Evolutionary conservation across 2,888 invertebrate species (phyloP), one percentile per base, ranked within the genome.

Genomic region (Tanytarsus gracilentus): DNA sequence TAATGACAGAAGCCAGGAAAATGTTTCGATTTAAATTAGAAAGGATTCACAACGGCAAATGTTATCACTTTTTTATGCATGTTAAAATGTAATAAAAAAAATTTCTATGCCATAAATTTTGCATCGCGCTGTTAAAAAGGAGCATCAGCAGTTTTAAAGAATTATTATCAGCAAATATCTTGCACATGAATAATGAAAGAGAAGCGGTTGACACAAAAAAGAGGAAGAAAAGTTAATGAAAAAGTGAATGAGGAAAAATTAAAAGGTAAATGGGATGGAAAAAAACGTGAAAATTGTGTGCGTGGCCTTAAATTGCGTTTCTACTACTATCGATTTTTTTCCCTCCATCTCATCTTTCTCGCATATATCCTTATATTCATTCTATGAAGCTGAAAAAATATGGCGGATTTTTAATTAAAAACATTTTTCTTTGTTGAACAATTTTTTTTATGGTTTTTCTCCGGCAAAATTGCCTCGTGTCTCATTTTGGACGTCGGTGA

Each of bases 331-430:
- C 27, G 49, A 49, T 49, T 49, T 49, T 49, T 44, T 44, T 44
- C 21, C 11, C 21, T 18, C 21, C 18, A 21, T 16, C 16, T 18
- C 44, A 14, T 36, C 30, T 44, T 44, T 11, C 16, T 25, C 27
- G n/a, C 49, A 26, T 49, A 26, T 49, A 25, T 18, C 27, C 11
- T n/a, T 21, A 25, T 23, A n/a, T 26, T n/a, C 21, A 26, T 49
- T 49, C 27, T 26, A 49, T 25, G 26, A 25, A 49, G 23, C 49
- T 14, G 26, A 49, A 14, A 48, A 26, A 44, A 49, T 26, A 49
- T 49, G 49, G 49, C 49, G 27, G 25, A 49, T 49, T 49, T 49
- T 49, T 49, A 49, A 49, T 49, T 49, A 49, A 49, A 49, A 49
- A 49, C 49, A 49, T 49, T 49, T 27, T 48, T 48, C 23, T 48